Conservation (phyloP, 2,113 vertebrate species). For the Hyperopisus bebe region DNA sequence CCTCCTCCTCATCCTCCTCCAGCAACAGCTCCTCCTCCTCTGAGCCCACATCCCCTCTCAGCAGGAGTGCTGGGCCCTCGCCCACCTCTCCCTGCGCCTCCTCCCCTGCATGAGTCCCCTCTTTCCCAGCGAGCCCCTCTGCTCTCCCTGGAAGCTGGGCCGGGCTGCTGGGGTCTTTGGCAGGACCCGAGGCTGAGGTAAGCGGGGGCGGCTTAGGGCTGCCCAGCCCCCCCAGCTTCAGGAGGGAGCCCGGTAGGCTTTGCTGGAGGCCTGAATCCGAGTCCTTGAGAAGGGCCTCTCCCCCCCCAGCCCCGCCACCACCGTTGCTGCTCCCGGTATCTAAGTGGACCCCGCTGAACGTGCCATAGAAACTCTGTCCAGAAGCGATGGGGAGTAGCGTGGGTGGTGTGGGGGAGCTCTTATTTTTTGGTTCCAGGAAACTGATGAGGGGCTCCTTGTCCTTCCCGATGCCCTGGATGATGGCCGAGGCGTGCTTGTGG, state of each 20-base stretch:
- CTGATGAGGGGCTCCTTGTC: slow-evolving; percentile 99
- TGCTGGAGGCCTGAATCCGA: slow-evolving; percentile 60
- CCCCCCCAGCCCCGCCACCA: slow-evolving; percentile 36
- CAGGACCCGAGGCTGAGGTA: slow-evolving; percentile 90
- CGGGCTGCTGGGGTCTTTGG: slow-evolving; percentile 77
- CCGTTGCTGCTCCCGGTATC: slow-evolving; percentile 69
- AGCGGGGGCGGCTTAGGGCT: slow-evolving; percentile 71
- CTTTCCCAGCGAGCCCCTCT: slow-evolving; percentile 65
- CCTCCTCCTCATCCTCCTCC: slow-evolving; percentile 74
- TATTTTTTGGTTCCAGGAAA: slow-evolving; percentile 99
- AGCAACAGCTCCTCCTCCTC: slow-evolving; percentile 83
- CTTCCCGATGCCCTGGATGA: slow-evolving; percentile 99
- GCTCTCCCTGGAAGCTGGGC: slow-evolving; percentile 63
- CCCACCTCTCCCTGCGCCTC: slow-evolving; percentile 62
- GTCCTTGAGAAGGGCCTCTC: slow-evolving; percentile 62
- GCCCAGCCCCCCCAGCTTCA: slow-evolving; percentile 83
- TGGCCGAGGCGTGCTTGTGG: slow-evolving; percentile 96
- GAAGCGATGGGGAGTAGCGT: slow-evolving; percentile 84
- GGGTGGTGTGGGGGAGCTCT: slow-evolving; percentile 84
- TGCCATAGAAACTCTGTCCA: slow-evolving; percentile 96
- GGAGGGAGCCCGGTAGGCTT: slow-evolving; percentile 60
- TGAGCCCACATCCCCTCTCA: slow-evolving; percentile 63
- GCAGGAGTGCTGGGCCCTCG: slow-evolving; percentile 49
- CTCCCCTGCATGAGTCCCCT: slow-evolving; percentile 66
- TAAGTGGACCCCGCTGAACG: slow-evolving; percentile 95